Evolutionary conservation across 1,140 invertebrate genomes (phyloP).

Genomic region (Aphidius gifuensis): DNA sequence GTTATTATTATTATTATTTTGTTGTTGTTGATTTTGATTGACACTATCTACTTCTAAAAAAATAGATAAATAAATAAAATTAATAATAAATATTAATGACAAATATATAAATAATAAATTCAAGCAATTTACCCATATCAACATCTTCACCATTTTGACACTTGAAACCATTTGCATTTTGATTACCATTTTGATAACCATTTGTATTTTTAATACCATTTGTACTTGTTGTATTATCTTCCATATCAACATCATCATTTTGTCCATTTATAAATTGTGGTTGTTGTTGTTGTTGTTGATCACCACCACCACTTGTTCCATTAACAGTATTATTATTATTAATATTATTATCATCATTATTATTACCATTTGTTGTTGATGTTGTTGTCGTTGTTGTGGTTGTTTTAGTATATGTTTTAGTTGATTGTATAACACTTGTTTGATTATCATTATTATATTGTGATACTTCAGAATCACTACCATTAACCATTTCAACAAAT

Average conservation of each 20-base stretch:
- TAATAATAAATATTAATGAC: neutral
- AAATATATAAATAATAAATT: slow-evolving; percentile 5
- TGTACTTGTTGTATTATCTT: slow-evolving; percentile 42
- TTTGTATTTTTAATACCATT: slow-evolving; percentile 52
- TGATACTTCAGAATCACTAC: slow-evolving; percentile 71
- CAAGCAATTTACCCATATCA: slow-evolving; percentile 61
- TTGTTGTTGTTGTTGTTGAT: slow-evolving; percentile 16
- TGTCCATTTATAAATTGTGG: slow-evolving; percentile 50
- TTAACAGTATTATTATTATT: slow-evolving; percentile 45
- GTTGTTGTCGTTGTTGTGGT: slow-evolving; percentile 64
- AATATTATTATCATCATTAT: slow-evolving; percentile 52
- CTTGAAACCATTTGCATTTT: slow-evolving; percentile 48
- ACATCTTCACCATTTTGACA: slow-evolving; percentile 60
- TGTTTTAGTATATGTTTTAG: slow-evolving; percentile 61
- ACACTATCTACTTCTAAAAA: slow-evolving; percentile 51
- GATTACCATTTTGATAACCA: slow-evolving; percentile 68
- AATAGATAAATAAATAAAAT: neutral
- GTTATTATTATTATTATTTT: slow-evolving; percentile 34
- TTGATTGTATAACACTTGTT: slow-evolving; percentile 73
- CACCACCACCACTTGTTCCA: slow-evolving; percentile 28
- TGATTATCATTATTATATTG: slow-evolving; percentile 58
- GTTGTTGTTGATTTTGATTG: slow-evolving; percentile 42
- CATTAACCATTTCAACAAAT: slow-evolving; percentile 94
- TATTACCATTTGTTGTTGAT: slow-evolving; percentile 50
- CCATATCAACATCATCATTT: slow-evolving; percentile 54